Evolutionary conservation across 2,113 vertebrate species (phyloP).

Genomic region (Chaenocephalus aceratus): DNA sequence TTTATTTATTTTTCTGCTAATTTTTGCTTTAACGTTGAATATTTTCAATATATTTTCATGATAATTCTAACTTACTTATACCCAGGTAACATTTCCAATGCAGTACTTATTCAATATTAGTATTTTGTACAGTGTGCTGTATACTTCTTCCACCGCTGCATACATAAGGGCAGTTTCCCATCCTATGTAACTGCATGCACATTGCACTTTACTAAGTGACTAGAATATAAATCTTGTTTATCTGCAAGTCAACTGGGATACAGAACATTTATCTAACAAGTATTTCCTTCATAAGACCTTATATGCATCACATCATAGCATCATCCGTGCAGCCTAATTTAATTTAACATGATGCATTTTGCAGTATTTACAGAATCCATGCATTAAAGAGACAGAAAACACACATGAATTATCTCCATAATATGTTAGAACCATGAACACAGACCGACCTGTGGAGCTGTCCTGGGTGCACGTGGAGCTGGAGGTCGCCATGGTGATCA

Average conservation of each 20-base stretch:
- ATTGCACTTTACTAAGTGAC: too few relatives aligned
- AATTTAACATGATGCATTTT: neutral
- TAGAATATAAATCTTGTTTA: too few relatives aligned
- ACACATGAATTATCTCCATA: neutral
- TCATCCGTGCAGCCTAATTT: neutral
- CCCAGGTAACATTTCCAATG: too few relatives aligned
- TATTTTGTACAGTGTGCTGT: too few relatives aligned
- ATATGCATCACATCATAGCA: neutral
- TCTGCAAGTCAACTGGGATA: neutral
- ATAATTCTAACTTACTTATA: too few relatives aligned
- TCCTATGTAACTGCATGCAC: too few relatives aligned
- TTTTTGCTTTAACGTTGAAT: too few relatives aligned
- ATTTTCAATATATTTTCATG: too few relatives aligned
- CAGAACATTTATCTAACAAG: neutral
- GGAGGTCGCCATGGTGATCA: constrained; percentile 67
- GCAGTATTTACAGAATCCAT: neutral
- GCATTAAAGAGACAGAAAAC: neutral
- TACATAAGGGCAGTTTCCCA: too few relatives aligned
- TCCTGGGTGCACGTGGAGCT: constrained; percentile 54
- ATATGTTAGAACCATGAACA: neutral
- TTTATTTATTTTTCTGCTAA: too few relatives aligned
- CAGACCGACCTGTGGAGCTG: constrained; percentile 68
- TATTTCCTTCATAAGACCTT: neutral
- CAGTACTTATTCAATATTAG: too few relatives aligned
- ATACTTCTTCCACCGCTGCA: too few relatives aligned